Evolutionary conservation across 2,888 invertebrate species (phyloP).

Genomic region (Barypeithes pellucidus): DNA sequence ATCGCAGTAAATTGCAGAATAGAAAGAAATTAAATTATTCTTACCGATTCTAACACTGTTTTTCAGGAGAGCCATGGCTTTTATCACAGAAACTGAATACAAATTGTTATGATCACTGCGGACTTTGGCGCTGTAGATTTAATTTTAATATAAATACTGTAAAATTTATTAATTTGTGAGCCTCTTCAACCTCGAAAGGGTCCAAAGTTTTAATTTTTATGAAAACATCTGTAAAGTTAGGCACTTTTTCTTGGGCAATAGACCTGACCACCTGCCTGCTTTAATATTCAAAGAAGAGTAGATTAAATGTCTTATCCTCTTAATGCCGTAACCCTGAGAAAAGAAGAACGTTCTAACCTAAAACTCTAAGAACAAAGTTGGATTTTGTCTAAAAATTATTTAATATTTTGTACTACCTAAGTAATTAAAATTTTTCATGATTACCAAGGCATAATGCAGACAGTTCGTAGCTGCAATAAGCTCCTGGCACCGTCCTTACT

Average conservation of each 20-base stretch:
- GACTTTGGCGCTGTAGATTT: conserved; percentile 1
- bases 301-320: background rate
- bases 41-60: conserved; percentile 31
- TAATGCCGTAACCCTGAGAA: background rate
- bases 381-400: no score
- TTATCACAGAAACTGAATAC: no score
- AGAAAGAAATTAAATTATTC: background rate
- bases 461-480: conserved; percentile 6
- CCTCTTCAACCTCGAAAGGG: background rate
- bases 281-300: background rate
- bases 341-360: background rate
- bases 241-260: background rate
- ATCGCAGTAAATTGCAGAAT: no score
- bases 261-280: background rate
- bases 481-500: conserved; percentile 8
- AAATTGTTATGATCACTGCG: background rate
- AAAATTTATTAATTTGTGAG: background rate
- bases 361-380: background rate
- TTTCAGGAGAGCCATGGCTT: conserved; percentile 39
- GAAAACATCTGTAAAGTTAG: conserved; percentile 14
- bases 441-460: conserved; percentile 5
- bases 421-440: no score
- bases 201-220: conserved; percentile 7
- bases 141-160: background rate
- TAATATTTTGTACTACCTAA: no score